Conservation (phyloP, 2,888 invertebrate species). For the Epinotia demarniana region DNA sequence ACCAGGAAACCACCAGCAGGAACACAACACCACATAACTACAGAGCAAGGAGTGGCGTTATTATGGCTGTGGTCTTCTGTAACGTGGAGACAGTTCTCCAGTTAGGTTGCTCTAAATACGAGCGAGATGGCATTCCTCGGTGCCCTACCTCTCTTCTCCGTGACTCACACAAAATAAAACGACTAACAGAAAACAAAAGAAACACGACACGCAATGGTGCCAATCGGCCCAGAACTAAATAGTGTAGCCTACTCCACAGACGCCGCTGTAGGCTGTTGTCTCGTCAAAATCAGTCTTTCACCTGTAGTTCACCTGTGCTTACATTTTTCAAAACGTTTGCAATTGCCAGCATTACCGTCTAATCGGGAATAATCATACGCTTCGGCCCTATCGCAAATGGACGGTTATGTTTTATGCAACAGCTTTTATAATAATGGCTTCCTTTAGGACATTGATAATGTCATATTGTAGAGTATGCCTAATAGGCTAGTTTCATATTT, state of each 20-base stretch:
- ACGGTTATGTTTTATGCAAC: constrained; percentile 30
- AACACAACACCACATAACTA: no score
- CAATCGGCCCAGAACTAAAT: background rate
- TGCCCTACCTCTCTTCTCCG: no score
- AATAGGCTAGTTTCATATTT: constrained; percentile 1
- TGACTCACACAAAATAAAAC: no score
- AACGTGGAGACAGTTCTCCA: no score
- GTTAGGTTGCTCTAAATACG: no score
- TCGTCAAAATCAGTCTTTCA: constrained; percentile 66
- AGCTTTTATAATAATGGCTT: constrained; percentile 28
- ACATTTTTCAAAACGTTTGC: constrained; percentile 48
- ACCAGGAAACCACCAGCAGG: no score
- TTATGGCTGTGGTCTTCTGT: no score
- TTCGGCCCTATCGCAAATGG: constrained; percentile 32
- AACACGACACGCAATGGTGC: background rate
- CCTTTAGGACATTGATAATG: constrained; percentile 4
- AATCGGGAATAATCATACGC: constrained; percentile 51
- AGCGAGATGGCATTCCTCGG: no score
- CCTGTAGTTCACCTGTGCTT: constrained; percentile 60
- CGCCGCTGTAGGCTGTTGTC: constrained; percentile 54
- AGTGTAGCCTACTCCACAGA: constrained; percentile 26
- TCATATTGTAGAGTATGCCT: background rate
- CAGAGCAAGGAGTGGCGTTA: no score
- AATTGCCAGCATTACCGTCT: constrained; percentile 39
- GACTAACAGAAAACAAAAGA: background rate